Evolutionary conservation across 2,797 vertebrate species (phyloP).

Genomic region (Phrynocephalus vlangalii): DNA sequence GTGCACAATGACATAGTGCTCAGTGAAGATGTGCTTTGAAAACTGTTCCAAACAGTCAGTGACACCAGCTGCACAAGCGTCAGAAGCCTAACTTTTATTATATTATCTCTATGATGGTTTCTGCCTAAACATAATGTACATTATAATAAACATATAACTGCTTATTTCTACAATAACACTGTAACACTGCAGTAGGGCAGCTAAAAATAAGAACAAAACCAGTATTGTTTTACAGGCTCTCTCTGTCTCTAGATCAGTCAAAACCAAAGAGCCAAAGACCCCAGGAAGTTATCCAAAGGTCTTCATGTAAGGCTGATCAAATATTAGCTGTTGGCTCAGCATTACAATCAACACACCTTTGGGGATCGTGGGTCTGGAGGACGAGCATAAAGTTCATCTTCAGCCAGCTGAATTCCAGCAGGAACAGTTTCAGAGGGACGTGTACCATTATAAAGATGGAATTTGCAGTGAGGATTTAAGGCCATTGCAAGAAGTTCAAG

Average conservation of each 20-base stretch:
- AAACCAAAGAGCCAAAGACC: background rate
- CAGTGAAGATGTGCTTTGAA: background rate
- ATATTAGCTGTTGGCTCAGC: background rate
- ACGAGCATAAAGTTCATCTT: constrained; percentile 97
- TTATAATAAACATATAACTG: background rate
- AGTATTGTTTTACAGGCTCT: background rate
- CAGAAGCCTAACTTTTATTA: background rate
- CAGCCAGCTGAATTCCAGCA: constrained; percentile 93
- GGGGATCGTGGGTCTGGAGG: constrained; percentile 98
- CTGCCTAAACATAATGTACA: background rate
- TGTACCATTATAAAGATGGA: constrained; percentile 99
- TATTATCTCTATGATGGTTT: background rate
- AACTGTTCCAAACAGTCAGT: background rate
- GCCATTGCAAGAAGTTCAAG: constrained; percentile 99
- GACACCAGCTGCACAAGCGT: background rate
- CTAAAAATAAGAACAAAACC: background rate
- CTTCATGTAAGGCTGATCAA: background rate
- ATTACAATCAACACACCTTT: constrained; percentile 83
- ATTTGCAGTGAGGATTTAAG: constrained; percentile 99
- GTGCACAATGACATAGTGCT: background rate
- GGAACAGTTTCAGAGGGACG: constrained; percentile 98
- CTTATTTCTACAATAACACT: too few species aligned
- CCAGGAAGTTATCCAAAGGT: background rate
- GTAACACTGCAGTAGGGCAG: background rate
- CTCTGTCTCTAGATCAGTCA: background rate